A percentile compares a stretch with the other conserved stretches of the same genome.
Conservation (phyloP, 2,797 vertebrate genomes). For the Trichosurus vulpecula region DNA sequence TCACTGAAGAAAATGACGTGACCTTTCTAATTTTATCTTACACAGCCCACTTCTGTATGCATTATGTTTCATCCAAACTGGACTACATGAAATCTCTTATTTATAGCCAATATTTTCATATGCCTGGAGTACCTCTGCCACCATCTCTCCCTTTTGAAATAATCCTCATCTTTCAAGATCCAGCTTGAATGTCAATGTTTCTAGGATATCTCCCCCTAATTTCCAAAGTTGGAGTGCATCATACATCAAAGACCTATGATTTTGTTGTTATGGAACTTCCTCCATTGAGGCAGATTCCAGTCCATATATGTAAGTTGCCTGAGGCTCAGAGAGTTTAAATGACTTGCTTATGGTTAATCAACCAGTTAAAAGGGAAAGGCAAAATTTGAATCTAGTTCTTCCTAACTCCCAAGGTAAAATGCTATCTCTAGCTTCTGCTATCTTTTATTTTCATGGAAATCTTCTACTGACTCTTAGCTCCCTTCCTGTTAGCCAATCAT, state of each 20-base stretch:
- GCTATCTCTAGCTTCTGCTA: neutral
- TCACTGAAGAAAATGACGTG: neutral
- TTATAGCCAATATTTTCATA: neutral
- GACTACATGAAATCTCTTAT: neutral
- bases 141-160: neutral
- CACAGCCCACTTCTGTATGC: neutral
- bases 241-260: neutral
- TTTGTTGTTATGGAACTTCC: neutral
- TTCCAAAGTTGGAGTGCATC: neutral
- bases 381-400: neutral
- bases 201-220: neutral
- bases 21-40: neutral
- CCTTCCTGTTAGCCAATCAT: neutral
- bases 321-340: neutral
- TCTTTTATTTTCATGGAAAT: neutral
- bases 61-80: neutral
- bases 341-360: neutral
- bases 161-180: neutral
- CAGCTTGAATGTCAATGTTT: neutral
- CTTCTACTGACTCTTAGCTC: neutral
- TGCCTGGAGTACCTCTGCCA: neutral
- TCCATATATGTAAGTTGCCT: neutral
- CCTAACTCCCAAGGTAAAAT: neutral
- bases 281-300: neutral
- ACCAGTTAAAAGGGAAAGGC: neutral